Evolutionary conservation across 2,797 vertebrate genomes (phyloP).

Genomic region (Falco biarmicus): DNA sequence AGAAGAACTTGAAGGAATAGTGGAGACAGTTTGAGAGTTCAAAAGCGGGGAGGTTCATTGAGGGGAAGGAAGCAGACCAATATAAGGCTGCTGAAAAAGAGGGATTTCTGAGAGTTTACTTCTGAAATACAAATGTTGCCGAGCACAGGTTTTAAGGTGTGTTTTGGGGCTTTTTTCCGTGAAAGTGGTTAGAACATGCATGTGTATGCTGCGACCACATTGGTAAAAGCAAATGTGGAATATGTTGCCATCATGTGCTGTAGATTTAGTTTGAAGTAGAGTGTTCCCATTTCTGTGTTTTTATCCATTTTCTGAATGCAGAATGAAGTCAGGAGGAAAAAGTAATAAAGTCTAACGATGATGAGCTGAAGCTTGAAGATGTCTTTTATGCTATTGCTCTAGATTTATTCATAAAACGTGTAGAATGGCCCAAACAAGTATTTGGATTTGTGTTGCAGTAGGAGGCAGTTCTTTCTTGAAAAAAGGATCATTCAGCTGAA

Average conservation of each 20-base stretch:
- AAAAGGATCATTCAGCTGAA: neutral
- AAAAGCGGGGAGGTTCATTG: neutral
- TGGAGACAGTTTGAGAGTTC: neutral
- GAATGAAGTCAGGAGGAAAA: neutral
- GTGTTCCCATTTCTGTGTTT: neutral
- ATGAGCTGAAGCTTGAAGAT: neutral
- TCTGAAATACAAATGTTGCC: neutral
- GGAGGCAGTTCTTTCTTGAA: neutral
- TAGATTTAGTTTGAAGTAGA: neutral
- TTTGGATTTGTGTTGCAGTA: neutral
- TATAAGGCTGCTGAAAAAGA: neutral
- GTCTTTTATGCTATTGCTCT: neutral
- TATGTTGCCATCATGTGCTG: rapidly evolving
- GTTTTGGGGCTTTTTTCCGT: neutral
- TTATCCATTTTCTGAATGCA: neutral
- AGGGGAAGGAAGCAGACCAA: neutral
- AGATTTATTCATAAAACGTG: neutral
- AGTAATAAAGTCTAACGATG: neutral
- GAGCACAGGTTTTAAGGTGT: neutral
- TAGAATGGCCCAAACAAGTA: neutral
- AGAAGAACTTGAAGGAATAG: neutral
- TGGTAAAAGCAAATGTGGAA: neutral
- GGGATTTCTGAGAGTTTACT: neutral
- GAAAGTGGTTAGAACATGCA: neutral
- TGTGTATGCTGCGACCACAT: rapidly evolving